phyloP scores from a whole-genome alignment of 2,888 invertebrate species.

The Chloromyia formosa region DNA sequence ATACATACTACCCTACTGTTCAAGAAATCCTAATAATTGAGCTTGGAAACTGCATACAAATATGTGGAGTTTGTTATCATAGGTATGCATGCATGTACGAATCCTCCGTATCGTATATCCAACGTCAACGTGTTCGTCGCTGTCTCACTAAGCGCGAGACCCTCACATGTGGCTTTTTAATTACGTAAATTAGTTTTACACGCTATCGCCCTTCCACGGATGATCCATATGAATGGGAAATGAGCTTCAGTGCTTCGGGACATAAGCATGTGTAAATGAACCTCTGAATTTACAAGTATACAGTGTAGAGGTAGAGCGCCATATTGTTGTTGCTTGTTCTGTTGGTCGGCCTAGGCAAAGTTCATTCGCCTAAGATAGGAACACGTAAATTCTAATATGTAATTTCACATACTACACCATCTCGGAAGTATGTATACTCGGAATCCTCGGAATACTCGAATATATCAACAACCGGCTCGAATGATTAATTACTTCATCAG shows the following conservation, averaged over 20 bases:
- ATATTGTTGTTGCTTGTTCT: neutral
- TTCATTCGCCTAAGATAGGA: conserved; percentile 31
- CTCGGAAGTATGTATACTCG: neutral
- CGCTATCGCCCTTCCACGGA: conserved; percentile 50
- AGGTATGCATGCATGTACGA: neutral
- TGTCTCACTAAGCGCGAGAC: neutral
- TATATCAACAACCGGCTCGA: conserved; percentile 30
- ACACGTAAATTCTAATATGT: conserved; percentile 33
- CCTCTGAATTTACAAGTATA: conserved; percentile 43
- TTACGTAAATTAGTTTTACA: conserved; percentile 62
- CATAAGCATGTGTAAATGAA: conserved; percentile 46
- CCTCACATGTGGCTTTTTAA: conserved; percentile 61
- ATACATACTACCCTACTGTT: conserved; percentile 27
- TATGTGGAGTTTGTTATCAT: neutral
- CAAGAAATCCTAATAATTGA: conserved; percentile 3
- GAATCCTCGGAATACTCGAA: neutral
- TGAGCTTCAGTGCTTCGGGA: conserved; percentile 36
- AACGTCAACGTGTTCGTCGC: neutral
- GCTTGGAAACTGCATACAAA: no score
- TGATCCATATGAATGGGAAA: conserved; percentile 43
- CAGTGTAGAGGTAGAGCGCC: neutral
- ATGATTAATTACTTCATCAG: conserved; percentile 41
- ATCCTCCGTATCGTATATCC: conserved; percentile 32
- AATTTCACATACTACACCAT: conserved; percentile 1
- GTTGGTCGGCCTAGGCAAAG: conserved; percentile 9